Percentiles rank a stretch among this genome's conserved stretches.
phyloP scores from a whole-genome alignment of 2,797 vertebrate species.

The Notoglanidium macrostoma region DNA sequence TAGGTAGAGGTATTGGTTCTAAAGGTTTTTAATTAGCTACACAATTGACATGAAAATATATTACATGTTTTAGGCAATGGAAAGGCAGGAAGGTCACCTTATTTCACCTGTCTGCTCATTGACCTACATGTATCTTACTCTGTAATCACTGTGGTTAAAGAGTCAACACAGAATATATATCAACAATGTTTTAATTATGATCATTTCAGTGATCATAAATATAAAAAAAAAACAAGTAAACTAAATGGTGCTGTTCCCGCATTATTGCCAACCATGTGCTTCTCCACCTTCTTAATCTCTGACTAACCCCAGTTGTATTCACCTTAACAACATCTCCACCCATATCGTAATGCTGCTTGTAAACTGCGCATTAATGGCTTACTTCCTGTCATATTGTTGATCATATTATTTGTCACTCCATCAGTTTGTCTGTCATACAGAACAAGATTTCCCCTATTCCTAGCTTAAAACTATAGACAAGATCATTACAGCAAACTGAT shows the following conservation, averaged over 20 bases:
- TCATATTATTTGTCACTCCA: not conserved
- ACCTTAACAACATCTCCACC: not conserved
- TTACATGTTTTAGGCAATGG: not conserved
- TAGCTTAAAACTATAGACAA: not conserved
- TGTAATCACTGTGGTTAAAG: not conserved
- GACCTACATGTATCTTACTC: not conserved
- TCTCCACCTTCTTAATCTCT: not conserved
- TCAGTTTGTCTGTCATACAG: not conserved
- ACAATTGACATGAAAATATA: not conserved
- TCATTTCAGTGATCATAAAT: not conserved
- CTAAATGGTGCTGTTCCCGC: not conserved
- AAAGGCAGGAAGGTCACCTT: not conserved
- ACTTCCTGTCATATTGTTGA: constrained; percentile 12
- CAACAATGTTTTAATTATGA: not conserved
- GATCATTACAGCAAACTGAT: not conserved
- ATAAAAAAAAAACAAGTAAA: not conserved
- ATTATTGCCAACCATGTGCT: not conserved
- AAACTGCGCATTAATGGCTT: not conserved
- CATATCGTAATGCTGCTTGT: constrained; percentile 4
- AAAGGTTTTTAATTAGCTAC: not conserved
- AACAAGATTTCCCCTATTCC: not conserved
- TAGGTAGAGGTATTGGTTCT: not conserved
- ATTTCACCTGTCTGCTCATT: not conserved
- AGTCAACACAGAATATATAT: not conserved
- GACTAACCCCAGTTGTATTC: constrained; percentile 3